These are phyloP conservation scores for Neogale vison DNA, from an alignment of 2,113 vertebrate species.

Conservation along the genomic window DNA sequence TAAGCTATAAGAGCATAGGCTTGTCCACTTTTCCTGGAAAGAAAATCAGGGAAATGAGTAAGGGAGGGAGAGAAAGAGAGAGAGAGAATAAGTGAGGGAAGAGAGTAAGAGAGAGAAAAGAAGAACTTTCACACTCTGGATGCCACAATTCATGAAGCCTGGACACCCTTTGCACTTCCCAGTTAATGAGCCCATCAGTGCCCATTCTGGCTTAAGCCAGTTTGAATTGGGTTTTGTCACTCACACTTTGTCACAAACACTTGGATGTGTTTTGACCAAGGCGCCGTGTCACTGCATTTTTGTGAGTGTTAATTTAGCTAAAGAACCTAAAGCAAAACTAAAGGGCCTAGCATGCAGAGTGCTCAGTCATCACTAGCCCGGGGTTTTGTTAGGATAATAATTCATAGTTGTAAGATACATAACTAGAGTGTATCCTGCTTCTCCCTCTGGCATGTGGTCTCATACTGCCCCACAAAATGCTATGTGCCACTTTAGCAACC, in stretches of 20 bases:
- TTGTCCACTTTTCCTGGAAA: neutral
- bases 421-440: neutral
- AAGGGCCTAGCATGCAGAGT: neutral
- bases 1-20: neutral
- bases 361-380: neutral
- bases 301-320: neutral
- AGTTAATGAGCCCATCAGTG: neutral
- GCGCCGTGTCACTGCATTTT: neutral
- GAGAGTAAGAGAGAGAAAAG: no score
- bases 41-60: neutral
- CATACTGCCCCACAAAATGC: neutral
- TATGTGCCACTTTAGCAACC: neutral
- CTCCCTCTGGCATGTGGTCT: neutral
- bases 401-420: neutral
- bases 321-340: neutral
- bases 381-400: neutral
- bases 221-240: neutral
- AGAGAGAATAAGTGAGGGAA: neutral
- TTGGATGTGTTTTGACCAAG: neutral
- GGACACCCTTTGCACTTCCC: neutral
- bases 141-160: neutral
- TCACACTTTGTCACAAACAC: no score
- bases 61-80: neutral
- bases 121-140: neutral
- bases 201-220: neutral